Evolutionary conservation across 1,140 invertebrate genomes (phyloP).

Genomic region (Drosophila seguyi): DNA sequence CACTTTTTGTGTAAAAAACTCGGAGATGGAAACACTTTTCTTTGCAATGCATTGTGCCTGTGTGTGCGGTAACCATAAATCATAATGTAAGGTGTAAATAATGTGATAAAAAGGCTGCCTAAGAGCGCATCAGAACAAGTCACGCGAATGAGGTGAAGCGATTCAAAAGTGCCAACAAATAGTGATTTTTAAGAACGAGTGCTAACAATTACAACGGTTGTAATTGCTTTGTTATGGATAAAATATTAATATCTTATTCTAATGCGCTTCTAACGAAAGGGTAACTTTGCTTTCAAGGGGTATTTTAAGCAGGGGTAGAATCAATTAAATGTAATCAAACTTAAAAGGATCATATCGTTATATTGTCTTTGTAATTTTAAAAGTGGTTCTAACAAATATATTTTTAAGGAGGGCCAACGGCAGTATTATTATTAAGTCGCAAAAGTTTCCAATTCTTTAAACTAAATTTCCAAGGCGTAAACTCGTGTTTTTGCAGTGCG

Average conservation of each 20-base stretch:
- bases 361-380: neutral
- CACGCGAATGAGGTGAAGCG: slow-evolving; percentile 6
- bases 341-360: neutral
- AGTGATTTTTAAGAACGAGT: neutral
- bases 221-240: slow-evolving; percentile 11
- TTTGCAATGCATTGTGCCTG: slow-evolving; percentile 83
- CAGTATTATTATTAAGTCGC: neutral
- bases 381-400: neutral
- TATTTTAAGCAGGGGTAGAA: neutral
- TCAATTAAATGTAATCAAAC: neutral
- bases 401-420: neutral
- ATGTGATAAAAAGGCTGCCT: slow-evolving; percentile 33
- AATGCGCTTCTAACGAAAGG: slow-evolving; percentile 50
- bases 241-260: slow-evolving; percentile 20
- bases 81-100: slow-evolving; percentile 49
- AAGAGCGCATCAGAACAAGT: slow-evolving; percentile 65
- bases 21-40: slow-evolving; percentile 21
- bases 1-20: neutral
- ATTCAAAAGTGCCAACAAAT: slow-evolving; percentile 14
- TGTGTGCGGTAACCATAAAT: slow-evolving; percentile 64
- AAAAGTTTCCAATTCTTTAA: slow-evolving; percentile 59
- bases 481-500: slow-evolving; percentile 33
- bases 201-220: slow-evolving; percentile 31
- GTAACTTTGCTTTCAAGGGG: slow-evolving; percentile 51
- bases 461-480: slow-evolving; percentile 58